Percentiles rank a stretch among this genome's conserved stretches.
These are phyloP conservation scores for Pagrus major DNA, from an alignment of 2,113 vertebrate genomes.

Conservation along the genomic window DNA sequence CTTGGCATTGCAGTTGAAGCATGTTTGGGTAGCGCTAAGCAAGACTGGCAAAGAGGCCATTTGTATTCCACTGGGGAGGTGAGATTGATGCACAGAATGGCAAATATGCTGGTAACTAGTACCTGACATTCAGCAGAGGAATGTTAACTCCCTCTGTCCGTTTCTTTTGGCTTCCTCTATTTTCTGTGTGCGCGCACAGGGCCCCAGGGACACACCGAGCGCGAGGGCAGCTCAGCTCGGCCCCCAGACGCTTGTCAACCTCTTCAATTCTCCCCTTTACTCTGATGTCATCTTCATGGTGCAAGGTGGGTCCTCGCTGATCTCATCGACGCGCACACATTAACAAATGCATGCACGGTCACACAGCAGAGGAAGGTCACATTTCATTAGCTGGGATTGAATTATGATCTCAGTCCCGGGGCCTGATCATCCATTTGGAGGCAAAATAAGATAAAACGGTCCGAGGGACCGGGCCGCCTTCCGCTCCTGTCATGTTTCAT, in stretches of 20 bases:
- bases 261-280: conserved; percentile 94
- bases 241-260: conserved; percentile 90
- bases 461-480: neutral
- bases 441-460: conserved; percentile 49
- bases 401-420: conserved; percentile 28
- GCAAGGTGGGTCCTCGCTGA: conserved; percentile 88
- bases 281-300: conserved; percentile 98
- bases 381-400: conserved; percentile 52
- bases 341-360: conserved; percentile 27
- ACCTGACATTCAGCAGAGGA: conserved; percentile 56
- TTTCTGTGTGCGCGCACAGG: conserved; percentile 60
- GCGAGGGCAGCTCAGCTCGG: conserved; percentile 81
- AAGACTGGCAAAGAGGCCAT: conserved; percentile 59
- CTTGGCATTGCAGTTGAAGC: conserved; percentile 51
- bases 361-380: conserved; percentile 53
- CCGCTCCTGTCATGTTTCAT: conserved; percentile 37
- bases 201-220: conserved; percentile 79
- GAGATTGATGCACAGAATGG: conserved; percentile 56
- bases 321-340: conserved; percentile 5
- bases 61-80: conserved; percentile 62
- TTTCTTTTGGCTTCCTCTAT: conserved; percentile 15
- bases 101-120: conserved; percentile 55
- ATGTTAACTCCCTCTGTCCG: conserved; percentile 28
- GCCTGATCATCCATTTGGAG: conserved; percentile 38
- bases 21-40: conserved; percentile 57